Conservation (phyloP, 2,113 vertebrate genomes). For the Meleagris gallopavo region DNA sequence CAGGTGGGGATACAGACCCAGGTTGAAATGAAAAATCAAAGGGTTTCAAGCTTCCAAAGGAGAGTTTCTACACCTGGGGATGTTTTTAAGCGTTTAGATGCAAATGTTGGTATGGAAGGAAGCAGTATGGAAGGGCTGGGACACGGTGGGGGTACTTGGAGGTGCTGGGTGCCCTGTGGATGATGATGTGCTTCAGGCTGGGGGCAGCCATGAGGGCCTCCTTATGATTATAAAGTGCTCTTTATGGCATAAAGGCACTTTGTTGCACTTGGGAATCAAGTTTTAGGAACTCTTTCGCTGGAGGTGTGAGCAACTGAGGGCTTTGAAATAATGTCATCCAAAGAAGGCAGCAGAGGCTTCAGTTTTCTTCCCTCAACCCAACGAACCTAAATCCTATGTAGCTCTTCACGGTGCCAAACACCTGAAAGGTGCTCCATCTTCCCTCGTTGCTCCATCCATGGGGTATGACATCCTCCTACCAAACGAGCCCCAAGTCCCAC, state of each 20-base stretch:
- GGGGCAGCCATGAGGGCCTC: neutral
- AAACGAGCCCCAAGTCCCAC: neutral
- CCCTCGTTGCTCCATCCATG: neutral
- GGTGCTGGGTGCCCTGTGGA: neutral
- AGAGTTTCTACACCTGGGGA: neutral
- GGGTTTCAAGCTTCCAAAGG: neutral
- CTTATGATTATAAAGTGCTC: too few species aligned
- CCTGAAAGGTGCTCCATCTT: neutral
- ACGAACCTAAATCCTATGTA: neutral
- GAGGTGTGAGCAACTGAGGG: neutral
- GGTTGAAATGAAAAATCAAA: neutral
- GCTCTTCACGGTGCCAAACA: neutral
- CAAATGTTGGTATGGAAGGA: neutral
- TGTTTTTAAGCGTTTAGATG: neutral
- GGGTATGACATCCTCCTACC: neutral
- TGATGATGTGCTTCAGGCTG: neutral
- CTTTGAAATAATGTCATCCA: neutral
- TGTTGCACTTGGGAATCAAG: neutral
- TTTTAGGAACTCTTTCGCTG: neutral
- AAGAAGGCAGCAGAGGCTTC: slow-evolving; percentile 27
- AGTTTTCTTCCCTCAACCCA: neutral
- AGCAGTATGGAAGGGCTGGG: accelerated
- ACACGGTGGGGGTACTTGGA: accelerated
- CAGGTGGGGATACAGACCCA: neutral
- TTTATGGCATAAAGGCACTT: neutral